Conservation (phyloP, 2,797 vertebrate species). For the Eospalax fontanierii region DNA sequence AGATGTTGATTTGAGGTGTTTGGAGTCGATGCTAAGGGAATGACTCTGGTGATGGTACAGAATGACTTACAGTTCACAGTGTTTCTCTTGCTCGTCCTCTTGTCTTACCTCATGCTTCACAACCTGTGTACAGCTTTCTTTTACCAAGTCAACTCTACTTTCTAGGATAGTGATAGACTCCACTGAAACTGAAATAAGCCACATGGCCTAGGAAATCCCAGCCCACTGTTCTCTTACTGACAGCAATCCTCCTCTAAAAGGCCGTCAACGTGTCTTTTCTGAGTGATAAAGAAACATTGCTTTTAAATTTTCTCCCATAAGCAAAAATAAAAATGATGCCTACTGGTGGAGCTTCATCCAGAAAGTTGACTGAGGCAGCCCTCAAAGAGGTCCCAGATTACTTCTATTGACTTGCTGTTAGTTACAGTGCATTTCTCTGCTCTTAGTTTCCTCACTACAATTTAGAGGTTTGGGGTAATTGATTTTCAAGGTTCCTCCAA, state of each 20-base stretch:
- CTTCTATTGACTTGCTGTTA: background rate
- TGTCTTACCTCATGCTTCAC: background rate
- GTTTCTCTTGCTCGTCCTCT: background rate
- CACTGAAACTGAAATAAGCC: background rate
- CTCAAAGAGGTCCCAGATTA: background rate
- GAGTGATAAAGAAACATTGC: slow-evolving; percentile 16
- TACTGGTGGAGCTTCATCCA: background rate
- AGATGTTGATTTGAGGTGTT: background rate
- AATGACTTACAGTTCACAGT: background rate
- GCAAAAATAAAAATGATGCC: slow-evolving; percentile 45
- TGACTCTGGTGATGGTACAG: background rate
- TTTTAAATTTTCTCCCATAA: slow-evolving; percentile 16
- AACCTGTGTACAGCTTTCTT: background rate
- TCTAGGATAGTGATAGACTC: background rate
- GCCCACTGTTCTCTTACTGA: background rate
- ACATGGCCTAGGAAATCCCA: background rate
- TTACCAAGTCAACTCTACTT: background rate
- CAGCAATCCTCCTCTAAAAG: background rate
- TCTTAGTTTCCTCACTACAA: slow-evolving; percentile 18
- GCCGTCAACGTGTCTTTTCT: background rate
- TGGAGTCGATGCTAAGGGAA: background rate
- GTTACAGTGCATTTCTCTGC: background rate
- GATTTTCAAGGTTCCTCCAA: background rate
- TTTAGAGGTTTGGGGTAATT: background rate
- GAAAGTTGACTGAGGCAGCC: background rate